Percentiles rank a stretch among this genome's conserved stretches.
These are phyloP conservation scores for Hyperoodon ampullatus DNA, from an alignment of 2,113 vertebrate species.

Conservation along the genomic window DNA sequence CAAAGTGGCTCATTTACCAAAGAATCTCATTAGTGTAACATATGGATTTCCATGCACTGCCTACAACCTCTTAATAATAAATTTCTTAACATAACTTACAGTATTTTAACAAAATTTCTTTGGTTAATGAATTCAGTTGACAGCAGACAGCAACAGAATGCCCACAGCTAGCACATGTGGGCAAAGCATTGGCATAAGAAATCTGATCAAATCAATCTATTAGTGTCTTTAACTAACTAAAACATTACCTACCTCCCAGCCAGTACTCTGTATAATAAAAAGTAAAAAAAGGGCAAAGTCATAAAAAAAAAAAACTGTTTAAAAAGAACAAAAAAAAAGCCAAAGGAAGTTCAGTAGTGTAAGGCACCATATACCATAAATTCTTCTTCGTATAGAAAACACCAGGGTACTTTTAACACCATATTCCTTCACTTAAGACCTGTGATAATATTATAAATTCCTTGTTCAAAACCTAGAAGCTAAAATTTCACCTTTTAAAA, in stretches of 20 bases:
- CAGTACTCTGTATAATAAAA: conserved; percentile 99
- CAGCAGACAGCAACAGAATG: conserved; percentile 93
- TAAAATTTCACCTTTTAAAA: conserved; percentile 57
- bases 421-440: conserved; percentile 34
- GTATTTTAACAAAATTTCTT: conserved; percentile 85
- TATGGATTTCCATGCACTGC: conserved; percentile 95
- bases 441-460: conserved; percentile 7
- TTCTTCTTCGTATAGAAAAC: conserved; percentile 52
- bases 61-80: conserved; percentile 85
- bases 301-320: conserved; percentile 79
- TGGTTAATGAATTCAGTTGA: conserved; percentile 96
- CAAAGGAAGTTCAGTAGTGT: conserved; percentile 80
- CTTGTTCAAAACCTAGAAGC: conserved; percentile 12
- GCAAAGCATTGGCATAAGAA: conserved; percentile 92
- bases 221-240: conserved; percentile 91
- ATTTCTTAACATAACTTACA: conserved; percentile 82
- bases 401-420: conserved; percentile 46
- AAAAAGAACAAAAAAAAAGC: conserved; percentile 80
- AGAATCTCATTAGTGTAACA: conserved; percentile 94
- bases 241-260: conserved; percentile 99
- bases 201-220: conserved; percentile 85
- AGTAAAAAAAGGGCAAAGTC: conserved; percentile 89
- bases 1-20: conserved; percentile 93
- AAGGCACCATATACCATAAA: conserved; percentile 65
- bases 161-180: conserved; percentile 95